Evolutionary conservation across 2,888 invertebrate genomes (phyloP).

Genomic region (Athalia cordata): DNA sequence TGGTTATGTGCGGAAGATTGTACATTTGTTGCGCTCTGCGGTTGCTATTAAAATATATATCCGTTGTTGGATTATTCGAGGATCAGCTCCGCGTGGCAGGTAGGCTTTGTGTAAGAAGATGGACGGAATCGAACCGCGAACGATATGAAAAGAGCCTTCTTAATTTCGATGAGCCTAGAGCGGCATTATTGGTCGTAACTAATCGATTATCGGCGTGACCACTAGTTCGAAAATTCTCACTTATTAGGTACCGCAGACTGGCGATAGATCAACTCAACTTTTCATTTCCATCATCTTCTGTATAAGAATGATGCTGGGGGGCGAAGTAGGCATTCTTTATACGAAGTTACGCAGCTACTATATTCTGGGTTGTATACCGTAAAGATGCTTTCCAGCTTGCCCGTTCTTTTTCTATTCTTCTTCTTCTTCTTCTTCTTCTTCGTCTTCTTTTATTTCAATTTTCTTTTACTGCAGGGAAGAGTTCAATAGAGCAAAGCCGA

Average conservation of each 20-base stretch:
- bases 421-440: not conserved
- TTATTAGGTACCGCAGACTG: conserved; percentile 17
- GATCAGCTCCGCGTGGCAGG: not conserved
- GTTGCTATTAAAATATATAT: not conserved
- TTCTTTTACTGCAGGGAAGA: not conserved
- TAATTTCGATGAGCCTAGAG: not conserved
- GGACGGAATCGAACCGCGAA: conserved; percentile 41
- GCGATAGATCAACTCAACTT: conserved; percentile 39
- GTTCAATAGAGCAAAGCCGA: conserved; percentile 38
- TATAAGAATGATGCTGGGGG: not conserved
- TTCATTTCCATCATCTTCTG: conserved; percentile 38
- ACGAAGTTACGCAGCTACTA: not conserved
- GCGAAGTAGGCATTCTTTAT: not conserved
- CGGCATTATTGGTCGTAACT: conserved; percentile 44
- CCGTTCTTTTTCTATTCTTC: not conserved
- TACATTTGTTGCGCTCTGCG: no score
- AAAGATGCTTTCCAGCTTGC: conserved; percentile 20
- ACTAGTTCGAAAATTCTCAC: conserved; percentile 29
- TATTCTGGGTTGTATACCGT: conserved; percentile 13
- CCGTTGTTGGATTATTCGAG: not conserved
- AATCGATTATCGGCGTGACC: conserved; percentile 47
- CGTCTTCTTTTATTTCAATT: conserved; percentile 35
- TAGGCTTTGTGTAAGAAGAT: conserved; percentile 17
- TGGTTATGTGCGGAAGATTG: no score
- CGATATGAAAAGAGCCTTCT: conserved; percentile 25